Evolutionary conservation across 2,888 invertebrate genomes (phyloP), one percentile per base, ranked within the genome.

Genomic region (Metellina segmentata): DNA sequence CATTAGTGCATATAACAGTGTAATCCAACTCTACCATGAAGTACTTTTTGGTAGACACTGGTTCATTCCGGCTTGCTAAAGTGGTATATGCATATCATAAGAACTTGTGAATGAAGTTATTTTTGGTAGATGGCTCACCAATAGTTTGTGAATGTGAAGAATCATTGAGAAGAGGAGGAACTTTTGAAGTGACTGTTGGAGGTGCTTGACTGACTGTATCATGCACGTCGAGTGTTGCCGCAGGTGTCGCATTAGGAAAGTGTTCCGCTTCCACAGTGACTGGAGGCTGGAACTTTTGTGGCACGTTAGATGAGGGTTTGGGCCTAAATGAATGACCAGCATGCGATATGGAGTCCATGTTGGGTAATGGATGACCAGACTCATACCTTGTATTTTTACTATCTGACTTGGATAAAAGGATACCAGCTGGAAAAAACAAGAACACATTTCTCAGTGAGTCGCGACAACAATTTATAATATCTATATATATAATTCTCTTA

Each of bases 91-190:
- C 34, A 34, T 34, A 34, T 1, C 4, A n/a, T n/a, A n/a, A 34
- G 34, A 34, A 34, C 34, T 34, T 34, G 34, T 34, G 34, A 34
- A 34, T 34, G 4, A 34, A 34, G 34, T 34, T 34, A 34, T 34
- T 34, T 34, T 34, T 34, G 34, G 6, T 11, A 0, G 61, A 16
- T 7, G 20, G 20, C 75, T 81, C 52, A 92, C 92, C 92, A 70
- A 89, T 89, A 61, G 89, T 89, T 85, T 89, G 89, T 20, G 92
- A 89, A 69, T 92, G 89, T 51, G 92, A 85, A 51, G 92, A 70
- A 70, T 92, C 85, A 71, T 79, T 83, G 34, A 81, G 74, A 51
- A 85, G 81, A 92, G 92, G 92, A 92, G 92, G 92, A 92, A 92
- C 92, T 92, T 77, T 92, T 34, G 85, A 78, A 86, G 53, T 89